Evolutionary conservation across 2,113 vertebrate species (phyloP).

Genomic region (Rafetus swinhoei): DNA sequence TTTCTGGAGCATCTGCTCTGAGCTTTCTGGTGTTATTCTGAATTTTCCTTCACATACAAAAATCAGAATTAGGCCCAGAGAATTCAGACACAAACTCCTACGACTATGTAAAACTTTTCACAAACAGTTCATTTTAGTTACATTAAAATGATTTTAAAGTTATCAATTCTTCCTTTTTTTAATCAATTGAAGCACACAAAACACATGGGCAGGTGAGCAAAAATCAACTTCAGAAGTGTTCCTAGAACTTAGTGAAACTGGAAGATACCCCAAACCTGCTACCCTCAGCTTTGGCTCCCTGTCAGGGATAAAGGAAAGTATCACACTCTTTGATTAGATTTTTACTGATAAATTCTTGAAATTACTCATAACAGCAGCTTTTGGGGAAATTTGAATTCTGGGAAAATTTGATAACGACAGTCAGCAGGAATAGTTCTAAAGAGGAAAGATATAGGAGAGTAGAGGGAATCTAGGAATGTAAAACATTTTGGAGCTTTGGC

Average conservation of each 20-base stretch:
- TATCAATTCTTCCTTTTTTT: background rate
- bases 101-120: rapidly evolving
- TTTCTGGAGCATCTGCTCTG: background rate
- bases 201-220: background rate
- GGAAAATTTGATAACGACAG: background rate
- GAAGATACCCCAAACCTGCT: background rate
- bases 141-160: background rate
- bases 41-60: background rate
- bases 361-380: background rate
- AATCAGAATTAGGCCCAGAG: rapidly evolving
- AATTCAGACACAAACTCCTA: background rate
- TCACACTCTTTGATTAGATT: background rate
- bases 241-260: background rate
- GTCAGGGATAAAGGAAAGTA: background rate
- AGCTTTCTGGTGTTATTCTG: background rate
- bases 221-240: background rate
- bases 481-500: background rate
- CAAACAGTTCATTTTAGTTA: background rate
- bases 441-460: background rate
- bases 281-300: background rate
- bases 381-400: background rate
- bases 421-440: background rate
- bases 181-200: background rate
- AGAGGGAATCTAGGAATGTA: background rate
- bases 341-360: background rate